Evolutionary conservation across 2,113 vertebrate species (phyloP).

Genomic region (Myotis lucifugus): DNA sequence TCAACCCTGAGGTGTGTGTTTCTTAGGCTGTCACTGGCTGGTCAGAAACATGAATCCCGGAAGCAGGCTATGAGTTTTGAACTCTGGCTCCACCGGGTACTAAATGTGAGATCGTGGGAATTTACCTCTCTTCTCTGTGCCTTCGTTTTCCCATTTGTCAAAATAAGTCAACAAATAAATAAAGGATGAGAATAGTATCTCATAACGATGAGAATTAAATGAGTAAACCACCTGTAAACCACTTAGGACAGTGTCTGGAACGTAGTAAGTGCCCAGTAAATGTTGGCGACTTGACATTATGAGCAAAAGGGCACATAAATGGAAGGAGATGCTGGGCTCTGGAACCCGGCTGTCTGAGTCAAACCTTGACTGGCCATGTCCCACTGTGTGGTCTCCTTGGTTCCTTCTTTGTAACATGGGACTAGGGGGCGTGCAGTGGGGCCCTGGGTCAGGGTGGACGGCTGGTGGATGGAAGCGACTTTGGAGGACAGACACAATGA

Average conservation of each 20-base stretch:
- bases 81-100: too few species aligned
- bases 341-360: neutral
- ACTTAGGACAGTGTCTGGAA: neutral
- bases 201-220: neutral
- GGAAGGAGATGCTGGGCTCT: neutral
- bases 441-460: too few species aligned
- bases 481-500: conserved; percentile 87
- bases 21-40: neutral
- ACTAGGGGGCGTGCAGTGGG: too few species aligned
- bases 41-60: neutral
- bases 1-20: neutral
- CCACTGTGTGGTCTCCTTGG: neutral
- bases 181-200: neutral
- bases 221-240: neutral
- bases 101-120: neutral
- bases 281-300: too few species aligned
- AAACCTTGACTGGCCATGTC: neutral
- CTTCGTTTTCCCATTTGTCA: neutral
- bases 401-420: neutral
- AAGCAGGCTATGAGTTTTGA: neutral
- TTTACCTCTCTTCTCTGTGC: neutral
- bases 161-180: neutral
- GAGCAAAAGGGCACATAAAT: neutral
- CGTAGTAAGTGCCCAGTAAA: neutral
- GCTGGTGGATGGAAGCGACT: too few species aligned